A percentile compares a stretch with the other conserved stretches of the same genome.
Conservation (phyloP, 2,797 vertebrate species). For the Bufotes viridis region DNA sequence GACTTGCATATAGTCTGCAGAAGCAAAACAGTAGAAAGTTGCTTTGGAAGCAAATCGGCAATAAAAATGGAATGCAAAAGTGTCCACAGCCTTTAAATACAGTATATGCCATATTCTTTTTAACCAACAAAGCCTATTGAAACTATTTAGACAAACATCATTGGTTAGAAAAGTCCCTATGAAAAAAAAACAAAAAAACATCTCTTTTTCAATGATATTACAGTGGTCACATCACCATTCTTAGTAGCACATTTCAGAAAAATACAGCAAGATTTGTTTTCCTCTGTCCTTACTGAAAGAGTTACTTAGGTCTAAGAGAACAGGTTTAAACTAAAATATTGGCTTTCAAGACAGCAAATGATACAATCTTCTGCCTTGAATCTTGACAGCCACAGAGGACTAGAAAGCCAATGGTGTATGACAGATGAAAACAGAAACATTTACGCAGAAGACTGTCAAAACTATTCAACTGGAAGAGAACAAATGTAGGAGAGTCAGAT, state of each 20-base stretch:
- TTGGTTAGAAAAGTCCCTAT: background rate
- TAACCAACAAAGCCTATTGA: no score
- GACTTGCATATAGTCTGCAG: no score
- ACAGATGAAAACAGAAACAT: slow-evolving; percentile 7
- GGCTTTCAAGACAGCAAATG: background rate
- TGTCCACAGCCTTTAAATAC: no score
- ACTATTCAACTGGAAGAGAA: background rate
- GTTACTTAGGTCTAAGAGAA: background rate
- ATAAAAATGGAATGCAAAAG: no score
- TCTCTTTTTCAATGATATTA: no score
- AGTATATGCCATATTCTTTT: no score
- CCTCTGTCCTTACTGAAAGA: background rate
- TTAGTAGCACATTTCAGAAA: background rate
- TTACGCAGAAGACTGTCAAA: slow-evolving; percentile 5
- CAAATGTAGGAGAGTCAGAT: background rate
- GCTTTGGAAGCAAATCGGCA: no score
- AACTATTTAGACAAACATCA: no score
- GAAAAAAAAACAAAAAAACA: no score
- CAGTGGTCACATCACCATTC: background rate
- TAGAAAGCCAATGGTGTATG: background rate
- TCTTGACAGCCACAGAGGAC: background rate
- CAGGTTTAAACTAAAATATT: background rate
- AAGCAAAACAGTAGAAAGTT: no score
- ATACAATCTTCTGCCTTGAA: background rate
- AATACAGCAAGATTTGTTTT: background rate